Base-by-base conservation (phyloP, 2,113 vertebrate species). In the Ptilorrhoa leucosticta region DNA sequence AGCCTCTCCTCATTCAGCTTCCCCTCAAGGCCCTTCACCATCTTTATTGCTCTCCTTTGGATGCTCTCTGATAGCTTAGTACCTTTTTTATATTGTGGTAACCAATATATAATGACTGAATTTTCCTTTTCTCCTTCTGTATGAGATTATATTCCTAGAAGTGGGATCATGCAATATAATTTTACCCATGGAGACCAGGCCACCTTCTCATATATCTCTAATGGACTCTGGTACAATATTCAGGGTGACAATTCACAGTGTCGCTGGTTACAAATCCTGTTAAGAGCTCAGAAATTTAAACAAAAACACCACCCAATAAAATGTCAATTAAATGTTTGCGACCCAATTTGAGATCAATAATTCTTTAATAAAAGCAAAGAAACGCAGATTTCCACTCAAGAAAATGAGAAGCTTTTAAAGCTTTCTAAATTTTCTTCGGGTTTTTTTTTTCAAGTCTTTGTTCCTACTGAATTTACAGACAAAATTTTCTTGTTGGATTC, bases 1-100 rank as follows among this genome's bases (percentile, higher is more conserved):
- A 56, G 17, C 9, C 0, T 0, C 7, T 64, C 1, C 14, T 80
- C 20, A 26, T 0, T 0, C 0, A 0, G 1, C 50, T 72, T 72
- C 17, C 6, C 6, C 17, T 71, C 50, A 15, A 48, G 57, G 11
- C 8, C 4, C 30, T 31, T 80, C 35, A 48, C 35, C 26, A 40
- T 26, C 35, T 6, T 30, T 28, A 6, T 42, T 9, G 16, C 21
- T 5, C 10, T 42, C 35, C 35, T 64, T 71, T 35, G 17, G 31
- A 42, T 27, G 8, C 4, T 40, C 48, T 56, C 9, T 20, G 23
- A 65, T 4, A 8, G 8, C 1, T 39, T 24, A 11, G 10, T 39
- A 6, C 9, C 3, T 44, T 58, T 48, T 42, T 39, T 37, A 23
- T 30, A 11, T 24, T 58, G 15, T 51, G 28, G 15, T 37, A 7